These are phyloP conservation scores for Nomada hirtipes DNA, from an alignment of 2,888 invertebrate genomes.

Conservation along the genomic window DNA sequence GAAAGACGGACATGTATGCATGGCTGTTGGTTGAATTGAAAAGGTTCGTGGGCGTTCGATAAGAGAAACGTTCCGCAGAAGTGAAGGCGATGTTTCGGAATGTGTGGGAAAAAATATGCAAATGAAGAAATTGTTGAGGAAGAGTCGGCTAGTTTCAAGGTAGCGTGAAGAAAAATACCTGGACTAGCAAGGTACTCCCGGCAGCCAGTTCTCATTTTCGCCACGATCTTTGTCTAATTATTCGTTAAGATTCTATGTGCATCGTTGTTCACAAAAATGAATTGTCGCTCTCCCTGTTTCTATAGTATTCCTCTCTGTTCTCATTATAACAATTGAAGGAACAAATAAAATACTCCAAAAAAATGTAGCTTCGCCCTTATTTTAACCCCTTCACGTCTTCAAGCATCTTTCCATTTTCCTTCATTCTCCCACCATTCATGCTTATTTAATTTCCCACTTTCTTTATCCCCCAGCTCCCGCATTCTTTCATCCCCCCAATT, in stretches of 20 bases:
- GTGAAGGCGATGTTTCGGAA: background rate
- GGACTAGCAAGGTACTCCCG: background rate
- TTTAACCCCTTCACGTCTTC: background rate
- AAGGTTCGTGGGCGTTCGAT: background rate
- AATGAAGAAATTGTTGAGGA: constrained; percentile 22
- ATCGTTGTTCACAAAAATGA: too few species aligned
- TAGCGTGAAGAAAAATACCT: background rate
- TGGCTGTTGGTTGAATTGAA: background rate
- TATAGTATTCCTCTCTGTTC: background rate
- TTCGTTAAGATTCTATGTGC: too few species aligned
- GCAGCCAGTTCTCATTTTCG: constrained; percentile 1
- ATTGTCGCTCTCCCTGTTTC: background rate
- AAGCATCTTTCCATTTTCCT: background rate
- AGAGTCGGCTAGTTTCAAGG: background rate
- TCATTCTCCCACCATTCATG: too few species aligned
- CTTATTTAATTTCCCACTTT: background rate
- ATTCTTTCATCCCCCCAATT: background rate
- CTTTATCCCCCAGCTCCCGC: background rate
- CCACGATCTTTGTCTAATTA: too few species aligned
- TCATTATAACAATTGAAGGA: background rate
- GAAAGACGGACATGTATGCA: background rate
- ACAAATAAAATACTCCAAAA: background rate
- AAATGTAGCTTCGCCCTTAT: background rate
- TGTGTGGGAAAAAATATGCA: constrained; percentile 12
- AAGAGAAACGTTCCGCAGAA: background rate